Evolutionary conservation across 2,888 invertebrate genomes (phyloP).

Genomic region (Lysandra bellargus): DNA sequence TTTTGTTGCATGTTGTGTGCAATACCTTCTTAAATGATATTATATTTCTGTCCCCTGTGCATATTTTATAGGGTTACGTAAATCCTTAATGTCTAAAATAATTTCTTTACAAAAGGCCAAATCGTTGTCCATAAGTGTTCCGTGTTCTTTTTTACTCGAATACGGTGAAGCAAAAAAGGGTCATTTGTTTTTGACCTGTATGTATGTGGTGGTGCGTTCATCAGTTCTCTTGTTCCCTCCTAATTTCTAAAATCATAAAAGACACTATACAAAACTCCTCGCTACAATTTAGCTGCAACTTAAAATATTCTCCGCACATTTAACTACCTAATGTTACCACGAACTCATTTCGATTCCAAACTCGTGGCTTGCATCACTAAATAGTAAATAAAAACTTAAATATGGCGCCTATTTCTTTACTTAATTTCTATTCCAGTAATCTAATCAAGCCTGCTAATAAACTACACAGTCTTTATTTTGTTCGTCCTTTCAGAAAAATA

Average conservation of each 20-base stretch:
- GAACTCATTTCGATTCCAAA: background rate
- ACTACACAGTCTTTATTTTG: constrained; percentile 3
- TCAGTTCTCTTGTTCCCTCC: background rate
- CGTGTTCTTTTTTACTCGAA: too few relatives aligned
- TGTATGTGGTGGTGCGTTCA: background rate
- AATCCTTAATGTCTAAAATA: too few relatives aligned
- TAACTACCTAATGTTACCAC: background rate
- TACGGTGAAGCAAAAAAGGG: too few relatives aligned
- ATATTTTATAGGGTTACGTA: too few relatives aligned
- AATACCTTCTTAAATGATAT: too few relatives aligned
- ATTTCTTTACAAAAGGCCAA: too few relatives aligned
- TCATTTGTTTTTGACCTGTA: too few relatives aligned
- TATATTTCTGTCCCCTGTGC: too few relatives aligned
- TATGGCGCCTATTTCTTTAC: background rate
- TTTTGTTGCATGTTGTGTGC: too few relatives aligned
- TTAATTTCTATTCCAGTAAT: background rate
- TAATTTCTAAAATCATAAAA: background rate
- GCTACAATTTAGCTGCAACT: background rate
- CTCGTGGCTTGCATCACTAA: constrained; percentile 7
- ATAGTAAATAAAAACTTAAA: background rate
- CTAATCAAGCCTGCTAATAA: background rate
- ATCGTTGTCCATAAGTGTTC: too few relatives aligned
- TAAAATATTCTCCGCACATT: background rate
- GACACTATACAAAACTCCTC: background rate
- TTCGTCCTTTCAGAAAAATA: background rate